phyloP scores from a whole-genome alignment of 2,888 invertebrate species.

The Pedicia rivosa region DNA sequence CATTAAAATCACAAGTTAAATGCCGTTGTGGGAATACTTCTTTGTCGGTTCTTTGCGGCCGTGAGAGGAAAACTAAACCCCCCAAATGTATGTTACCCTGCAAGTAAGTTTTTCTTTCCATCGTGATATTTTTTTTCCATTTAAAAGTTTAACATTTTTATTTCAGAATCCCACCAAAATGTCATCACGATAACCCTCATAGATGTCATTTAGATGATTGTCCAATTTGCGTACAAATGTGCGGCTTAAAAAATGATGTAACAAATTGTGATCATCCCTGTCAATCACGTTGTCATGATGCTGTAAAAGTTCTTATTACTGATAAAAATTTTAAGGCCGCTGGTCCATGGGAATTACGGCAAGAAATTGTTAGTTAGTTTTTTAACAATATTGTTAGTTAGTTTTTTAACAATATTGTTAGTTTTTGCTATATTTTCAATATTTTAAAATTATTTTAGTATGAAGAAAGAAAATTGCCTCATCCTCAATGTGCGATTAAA shows the following conservation, averaged over 20 bases:
- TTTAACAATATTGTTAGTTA: neutral
- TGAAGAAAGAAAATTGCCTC: slow-evolving; percentile 40
- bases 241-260: slow-evolving; percentile 35
- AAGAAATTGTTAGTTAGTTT: slow-evolving; percentile 30
- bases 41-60: slow-evolving; percentile 72
- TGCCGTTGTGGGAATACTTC: slow-evolving; percentile 72
- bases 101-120: slow-evolving; percentile 32
- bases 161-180: slow-evolving; percentile 52
- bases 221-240: slow-evolving; percentile 64
- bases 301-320: slow-evolving; percentile 46
- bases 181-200: slow-evolving; percentile 71
- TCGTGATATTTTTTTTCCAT: slow-evolving; percentile 6
- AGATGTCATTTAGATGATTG: slow-evolving; percentile 72
- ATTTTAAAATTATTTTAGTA: slow-evolving; percentile 18
- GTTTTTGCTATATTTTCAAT: neutral
- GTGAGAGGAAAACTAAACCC: slow-evolving; percentile 57
- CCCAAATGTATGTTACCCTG: slow-evolving; percentile 63
- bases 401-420: neutral
- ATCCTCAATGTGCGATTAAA: slow-evolving; percentile 54
- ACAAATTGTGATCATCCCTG: slow-evolving; percentile 42
- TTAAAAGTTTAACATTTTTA: slow-evolving; percentile 4
- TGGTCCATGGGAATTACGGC: slow-evolving; percentile 48
- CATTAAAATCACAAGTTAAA: slow-evolving; percentile 32
- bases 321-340: slow-evolving; percentile 38
- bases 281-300: slow-evolving; percentile 55